phyloP scores from a whole-genome alignment of 2,113 vertebrate genomes.

The Nyctereutes procyonoides region DNA sequence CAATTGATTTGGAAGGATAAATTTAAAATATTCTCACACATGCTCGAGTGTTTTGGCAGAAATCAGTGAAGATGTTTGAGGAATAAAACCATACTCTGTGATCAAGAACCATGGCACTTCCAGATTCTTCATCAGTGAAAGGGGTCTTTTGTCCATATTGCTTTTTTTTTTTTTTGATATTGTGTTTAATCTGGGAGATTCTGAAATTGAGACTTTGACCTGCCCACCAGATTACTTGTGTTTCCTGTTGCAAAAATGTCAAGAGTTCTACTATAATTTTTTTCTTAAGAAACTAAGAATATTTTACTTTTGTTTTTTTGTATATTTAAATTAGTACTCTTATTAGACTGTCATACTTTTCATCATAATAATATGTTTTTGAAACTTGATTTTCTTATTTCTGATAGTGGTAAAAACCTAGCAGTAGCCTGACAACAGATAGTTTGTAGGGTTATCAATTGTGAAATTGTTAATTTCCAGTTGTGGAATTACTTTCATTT shows the following conservation, averaged over 20 bases:
- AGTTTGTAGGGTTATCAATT: background rate
- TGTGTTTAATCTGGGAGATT: background rate
- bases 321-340: background rate
- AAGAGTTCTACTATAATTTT: background rate
- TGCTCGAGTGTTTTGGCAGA: background rate
- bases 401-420: background rate
- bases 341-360: background rate
- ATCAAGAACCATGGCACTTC: background rate
- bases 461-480: background rate
- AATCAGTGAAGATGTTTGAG: background rate
- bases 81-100: background rate
- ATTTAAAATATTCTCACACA: background rate
- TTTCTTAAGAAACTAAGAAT: background rate
- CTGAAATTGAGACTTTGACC: background rate
- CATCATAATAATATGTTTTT: background rate
- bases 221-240: background rate
- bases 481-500: background rate
- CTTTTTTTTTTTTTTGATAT: background rate
- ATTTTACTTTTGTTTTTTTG: background rate
- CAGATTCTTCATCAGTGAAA: background rate
- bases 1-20: background rate
- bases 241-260: conserved; percentile 1
- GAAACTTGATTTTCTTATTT: conserved; percentile 8
- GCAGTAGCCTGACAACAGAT: background rate
- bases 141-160: background rate